Percentiles rank a stretch among this genome's conserved stretches.
phyloP scores from a whole-genome alignment of 2,113 vertebrate genomes.

The Mesitornis unicolor region DNA sequence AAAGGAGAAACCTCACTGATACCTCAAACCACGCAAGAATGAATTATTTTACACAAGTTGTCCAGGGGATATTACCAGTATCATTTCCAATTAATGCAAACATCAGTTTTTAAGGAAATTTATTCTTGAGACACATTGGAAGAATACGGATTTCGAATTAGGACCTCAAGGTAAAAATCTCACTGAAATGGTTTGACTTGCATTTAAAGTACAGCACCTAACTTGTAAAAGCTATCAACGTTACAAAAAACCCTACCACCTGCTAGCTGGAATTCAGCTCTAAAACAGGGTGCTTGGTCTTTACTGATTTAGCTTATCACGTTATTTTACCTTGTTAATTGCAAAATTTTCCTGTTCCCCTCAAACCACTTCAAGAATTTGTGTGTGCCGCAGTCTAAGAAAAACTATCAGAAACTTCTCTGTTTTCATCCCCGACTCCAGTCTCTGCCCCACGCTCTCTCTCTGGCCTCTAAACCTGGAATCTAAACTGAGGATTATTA shows the following conservation, averaged over 20 bases:
- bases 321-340: not conserved
- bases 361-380: not conserved
- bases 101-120: not conserved
- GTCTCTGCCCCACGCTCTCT: not conserved
- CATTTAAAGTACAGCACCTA: not conserved
- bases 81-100: not conserved
- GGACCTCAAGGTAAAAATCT: not conserved
- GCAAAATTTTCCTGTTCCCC: not conserved
- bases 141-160: not conserved
- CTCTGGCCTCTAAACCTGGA: not conserved
- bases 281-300: not conserved
- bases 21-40: not conserved
- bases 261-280: not conserved
- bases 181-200: not conserved
- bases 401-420: not conserved
- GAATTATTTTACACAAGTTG: not conserved
- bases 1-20: not conserved
- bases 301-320: not conserved
- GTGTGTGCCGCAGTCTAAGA: not conserved
- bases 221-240: not conserved
- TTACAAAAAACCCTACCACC: not conserved
- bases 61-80: not conserved
- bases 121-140: not conserved
- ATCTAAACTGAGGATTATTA: too few relatives aligned
- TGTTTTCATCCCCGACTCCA: not conserved